These are phyloP conservation scores for Salpingus planirostris DNA, from an alignment of 2,888 invertebrate genomes.

Conservation along the genomic window DNA sequence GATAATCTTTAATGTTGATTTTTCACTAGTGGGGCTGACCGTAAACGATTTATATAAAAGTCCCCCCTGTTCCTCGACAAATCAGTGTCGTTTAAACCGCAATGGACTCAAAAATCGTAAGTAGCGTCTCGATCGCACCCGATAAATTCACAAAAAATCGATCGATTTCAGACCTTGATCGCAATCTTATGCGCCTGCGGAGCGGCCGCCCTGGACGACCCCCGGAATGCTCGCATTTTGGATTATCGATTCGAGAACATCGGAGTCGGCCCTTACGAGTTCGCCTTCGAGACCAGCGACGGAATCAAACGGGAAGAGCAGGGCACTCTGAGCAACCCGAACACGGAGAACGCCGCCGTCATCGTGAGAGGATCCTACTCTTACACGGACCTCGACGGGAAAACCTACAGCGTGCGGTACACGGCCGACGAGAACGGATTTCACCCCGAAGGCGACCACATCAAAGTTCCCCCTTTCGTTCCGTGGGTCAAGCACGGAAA, in stretches of 20 bases:
- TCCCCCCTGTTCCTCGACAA: no score
- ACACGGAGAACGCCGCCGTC: constrained; percentile 54
- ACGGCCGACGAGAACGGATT: constrained; percentile 54
- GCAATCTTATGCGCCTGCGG: neutral
- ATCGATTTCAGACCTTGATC: neutral
- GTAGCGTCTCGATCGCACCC: no score
- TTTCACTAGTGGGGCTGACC: no score
- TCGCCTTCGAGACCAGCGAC: constrained; percentile 54
- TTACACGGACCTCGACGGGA: constrained; percentile 53
- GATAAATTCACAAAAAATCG: neutral
- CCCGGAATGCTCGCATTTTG: neutral
- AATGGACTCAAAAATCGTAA: neutral
- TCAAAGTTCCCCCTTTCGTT: constrained; percentile 9
- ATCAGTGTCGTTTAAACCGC: neutral
- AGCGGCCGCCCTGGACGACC: neutral
- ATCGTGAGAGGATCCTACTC: constrained; percentile 55
- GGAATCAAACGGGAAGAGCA: constrained; percentile 55
- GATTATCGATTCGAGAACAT: neutral
- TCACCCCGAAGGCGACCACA: constrained; percentile 1
- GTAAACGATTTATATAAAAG: no score
- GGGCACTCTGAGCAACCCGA: constrained; percentile 51
- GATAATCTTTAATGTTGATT: no score
- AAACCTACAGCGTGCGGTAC: constrained; percentile 53
- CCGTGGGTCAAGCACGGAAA: constrained; percentile 1
- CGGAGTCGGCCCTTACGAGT: neutral